A percentile compares a stretch with the other conserved stretches of the same genome.
These are phyloP conservation scores for Scelioninae gen. 2 DNA, from an alignment of 2,888 invertebrate species.

Conservation along the genomic window DNA sequence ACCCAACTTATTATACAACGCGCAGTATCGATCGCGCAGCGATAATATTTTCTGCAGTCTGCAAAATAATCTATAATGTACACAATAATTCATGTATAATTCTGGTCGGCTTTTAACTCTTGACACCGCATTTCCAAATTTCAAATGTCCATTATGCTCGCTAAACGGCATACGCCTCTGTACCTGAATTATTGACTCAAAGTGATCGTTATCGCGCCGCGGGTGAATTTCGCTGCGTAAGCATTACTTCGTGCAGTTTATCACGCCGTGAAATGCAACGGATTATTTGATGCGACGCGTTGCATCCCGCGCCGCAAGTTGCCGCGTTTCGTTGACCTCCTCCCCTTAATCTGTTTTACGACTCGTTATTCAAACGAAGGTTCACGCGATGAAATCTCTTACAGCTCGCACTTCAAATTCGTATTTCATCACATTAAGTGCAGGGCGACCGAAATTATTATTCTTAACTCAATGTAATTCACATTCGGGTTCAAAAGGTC, in stretches of 20 bases:
- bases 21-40: slow-evolving; percentile 25
- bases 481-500: slow-evolving; percentile 13
- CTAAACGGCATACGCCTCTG: slow-evolving; percentile 53
- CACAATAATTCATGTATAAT: slow-evolving; percentile 51
- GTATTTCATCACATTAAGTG: no score
- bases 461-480: slow-evolving; percentile 12
- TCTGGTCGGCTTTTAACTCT: slow-evolving; percentile 45
- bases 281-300: slow-evolving; percentile 17
- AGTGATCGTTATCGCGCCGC: slow-evolving; percentile 62
- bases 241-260: slow-evolving; percentile 36
- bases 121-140: slow-evolving; percentile 48
- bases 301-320: slow-evolving; percentile 8
- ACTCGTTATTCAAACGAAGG: no score
- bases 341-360: no score
- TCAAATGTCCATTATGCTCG: slow-evolving; percentile 60
- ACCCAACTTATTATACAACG: slow-evolving; percentile 27
- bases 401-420: no score
- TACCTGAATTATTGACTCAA: slow-evolving; percentile 64
- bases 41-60: slow-evolving; percentile 26
- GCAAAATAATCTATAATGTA: slow-evolving; percentile 41
- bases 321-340: neutral
- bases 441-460: neutral
- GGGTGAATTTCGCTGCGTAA: slow-evolving; percentile 57
- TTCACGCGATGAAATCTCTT: no score
- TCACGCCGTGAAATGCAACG: slow-evolving; percentile 21